phyloP scores from a whole-genome alignment of 2,797 vertebrate species.

The Sebastolobus alascanus region DNA sequence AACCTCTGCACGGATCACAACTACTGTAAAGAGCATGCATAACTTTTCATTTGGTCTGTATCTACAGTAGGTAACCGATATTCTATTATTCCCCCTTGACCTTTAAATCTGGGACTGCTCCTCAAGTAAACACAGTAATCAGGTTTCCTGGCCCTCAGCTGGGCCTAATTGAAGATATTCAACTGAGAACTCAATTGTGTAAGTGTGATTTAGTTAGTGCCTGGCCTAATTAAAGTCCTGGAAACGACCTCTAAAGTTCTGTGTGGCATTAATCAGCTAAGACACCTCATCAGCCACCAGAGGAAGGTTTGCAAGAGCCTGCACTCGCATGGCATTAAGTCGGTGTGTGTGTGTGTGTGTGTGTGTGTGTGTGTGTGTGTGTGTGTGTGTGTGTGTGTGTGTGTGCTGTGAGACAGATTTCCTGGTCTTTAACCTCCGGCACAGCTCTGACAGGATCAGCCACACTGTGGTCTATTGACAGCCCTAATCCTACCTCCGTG shows the following conservation, averaged over 20 bases:
- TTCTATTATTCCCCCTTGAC: constrained; percentile 59
- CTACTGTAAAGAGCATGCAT: constrained; percentile 49
- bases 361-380: constrained; percentile 38
- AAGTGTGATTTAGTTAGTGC: constrained; percentile 80
- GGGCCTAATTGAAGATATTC: constrained; percentile 76
- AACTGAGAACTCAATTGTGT: constrained; percentile 75
- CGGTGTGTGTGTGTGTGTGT: background rate
- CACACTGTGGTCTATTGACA: constrained; percentile 79
- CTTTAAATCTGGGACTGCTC: constrained; percentile 64
- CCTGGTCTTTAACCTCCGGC: constrained; percentile 74
- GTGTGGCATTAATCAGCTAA: constrained; percentile 75
- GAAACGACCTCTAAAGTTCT: constrained; percentile 80
- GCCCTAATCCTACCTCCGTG: constrained; percentile 75
- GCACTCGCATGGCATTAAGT: constrained; percentile 56
- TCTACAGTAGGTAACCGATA: constrained; percentile 57
- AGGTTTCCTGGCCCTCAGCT: constrained; percentile 67
- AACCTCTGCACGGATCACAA: constrained; percentile 45
- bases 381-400: constrained; percentile 42
- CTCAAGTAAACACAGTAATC: constrained; percentile 76
- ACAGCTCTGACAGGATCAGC: constrained; percentile 77
- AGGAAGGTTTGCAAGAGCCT: constrained; percentile 52
- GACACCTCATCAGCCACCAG: constrained; percentile 77
- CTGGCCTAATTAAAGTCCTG: constrained; percentile 80
- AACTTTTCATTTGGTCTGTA: constrained; percentile 63
- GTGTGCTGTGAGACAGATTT: constrained; percentile 64